A percentile compares a stretch with the other conserved stretches of the same genome.
Conservation (phyloP, 2,113 vertebrate species). For the Solenodon paradoxus region DNA sequence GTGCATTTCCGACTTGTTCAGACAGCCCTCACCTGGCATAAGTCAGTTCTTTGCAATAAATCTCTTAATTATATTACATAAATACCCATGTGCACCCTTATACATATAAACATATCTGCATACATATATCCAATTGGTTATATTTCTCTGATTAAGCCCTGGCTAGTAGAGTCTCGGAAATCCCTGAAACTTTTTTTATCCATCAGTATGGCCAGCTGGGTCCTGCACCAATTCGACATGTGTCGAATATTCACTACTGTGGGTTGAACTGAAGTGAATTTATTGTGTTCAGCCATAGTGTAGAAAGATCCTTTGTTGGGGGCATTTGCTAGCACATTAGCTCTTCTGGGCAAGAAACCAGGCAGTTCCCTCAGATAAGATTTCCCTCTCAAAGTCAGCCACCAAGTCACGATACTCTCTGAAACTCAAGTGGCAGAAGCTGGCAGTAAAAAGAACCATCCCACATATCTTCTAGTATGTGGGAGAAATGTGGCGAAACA, state of each 20-base stretch:
- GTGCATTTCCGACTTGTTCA: neutral
- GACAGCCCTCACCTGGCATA: neutral
- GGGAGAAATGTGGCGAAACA: constrained; percentile 57
- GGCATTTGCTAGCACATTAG: neutral
- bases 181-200: neutral
- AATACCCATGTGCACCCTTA: neutral
- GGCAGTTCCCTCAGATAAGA: neutral
- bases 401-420: neutral
- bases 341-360: neutral
- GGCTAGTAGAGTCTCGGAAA: neutral
- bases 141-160: neutral
- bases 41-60: neutral
- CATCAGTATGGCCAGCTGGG: neutral
- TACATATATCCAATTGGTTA: neutral
- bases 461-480: constrained; percentile 12
- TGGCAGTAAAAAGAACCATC: constrained; percentile 8
- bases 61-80: neutral
- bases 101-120: neutral
- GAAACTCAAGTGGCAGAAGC: neutral
- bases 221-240: neutral
- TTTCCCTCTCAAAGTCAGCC: neutral
- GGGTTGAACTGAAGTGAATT: neutral
- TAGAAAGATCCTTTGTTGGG: neutral
- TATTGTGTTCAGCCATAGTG: neutral
- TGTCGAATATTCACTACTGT: neutral